Percentiles rank a stretch among this genome's conserved stretches.
Conservation (phyloP, 2,888 invertebrate species). For the Magallana nippona region DNA sequence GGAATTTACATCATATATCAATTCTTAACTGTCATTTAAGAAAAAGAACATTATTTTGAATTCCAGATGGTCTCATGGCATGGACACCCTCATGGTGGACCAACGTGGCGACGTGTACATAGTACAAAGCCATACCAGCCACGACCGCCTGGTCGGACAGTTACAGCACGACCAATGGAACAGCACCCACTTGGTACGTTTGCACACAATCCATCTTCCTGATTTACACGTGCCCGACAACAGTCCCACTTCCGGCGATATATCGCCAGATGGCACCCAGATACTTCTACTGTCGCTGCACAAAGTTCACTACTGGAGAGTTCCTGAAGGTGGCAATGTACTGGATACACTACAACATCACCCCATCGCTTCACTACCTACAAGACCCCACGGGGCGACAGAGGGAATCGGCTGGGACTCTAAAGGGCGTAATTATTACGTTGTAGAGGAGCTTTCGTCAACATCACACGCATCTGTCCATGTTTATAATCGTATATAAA, state of each 20-base stretch:
- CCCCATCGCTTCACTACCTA: background rate
- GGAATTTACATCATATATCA: no score
- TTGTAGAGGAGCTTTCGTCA: background rate
- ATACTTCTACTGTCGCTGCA: background rate
- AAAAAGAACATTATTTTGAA: background rate
- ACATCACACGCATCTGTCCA: background rate
- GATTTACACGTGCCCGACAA: background rate
- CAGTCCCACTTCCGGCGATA: background rate
- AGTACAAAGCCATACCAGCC: background rate
- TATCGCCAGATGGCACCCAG: background rate
- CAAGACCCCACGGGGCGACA: background rate
- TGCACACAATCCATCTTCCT: background rate
- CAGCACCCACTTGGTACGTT: background rate
- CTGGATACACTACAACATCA: background rate
- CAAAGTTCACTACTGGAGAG: background rate
- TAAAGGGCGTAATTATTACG: slow-evolving; percentile 2
- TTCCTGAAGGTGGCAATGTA: background rate
- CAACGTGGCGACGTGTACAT: background rate
- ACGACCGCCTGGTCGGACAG: background rate
- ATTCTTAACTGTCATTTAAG: no score
- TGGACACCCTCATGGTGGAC: background rate
- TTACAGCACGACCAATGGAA: background rate
- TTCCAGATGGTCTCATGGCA: background rate
- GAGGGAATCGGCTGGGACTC: slow-evolving; percentile 15
- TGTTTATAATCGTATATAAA: slow-evolving; percentile 11